Conservation (phyloP, 2,888 invertebrate species). For the Cremastinae sp. region DNA sequence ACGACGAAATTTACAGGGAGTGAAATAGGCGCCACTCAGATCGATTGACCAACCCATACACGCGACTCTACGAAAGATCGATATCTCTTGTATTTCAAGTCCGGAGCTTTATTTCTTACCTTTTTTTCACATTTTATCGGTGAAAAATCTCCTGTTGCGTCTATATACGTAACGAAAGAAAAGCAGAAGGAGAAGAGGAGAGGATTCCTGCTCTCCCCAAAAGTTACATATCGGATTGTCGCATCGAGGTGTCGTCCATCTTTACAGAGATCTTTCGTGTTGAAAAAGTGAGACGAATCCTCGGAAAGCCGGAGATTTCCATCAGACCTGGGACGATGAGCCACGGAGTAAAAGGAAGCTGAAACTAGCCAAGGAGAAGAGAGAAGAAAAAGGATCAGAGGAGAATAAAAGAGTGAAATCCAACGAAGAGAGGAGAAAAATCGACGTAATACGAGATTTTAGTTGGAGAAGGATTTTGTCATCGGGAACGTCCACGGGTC, state of each 20-base stretch:
- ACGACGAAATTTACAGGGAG: slow-evolving; percentile 21
- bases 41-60: slow-evolving; percentile 19
- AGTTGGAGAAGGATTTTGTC: slow-evolving; percentile 44
- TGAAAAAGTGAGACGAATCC: slow-evolving; percentile 11
- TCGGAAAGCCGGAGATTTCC: slow-evolving; percentile 34
- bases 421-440: slow-evolving; percentile 33
- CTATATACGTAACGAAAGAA: slow-evolving; percentile 5
- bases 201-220: slow-evolving; percentile 4
- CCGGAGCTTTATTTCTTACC: slow-evolving; percentile 9
- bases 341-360: background rate
- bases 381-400: slow-evolving; percentile 1
- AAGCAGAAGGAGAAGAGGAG: slow-evolving; percentile 5
- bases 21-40: slow-evolving; percentile 2
- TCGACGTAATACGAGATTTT: slow-evolving; percentile 32
- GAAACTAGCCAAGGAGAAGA: background rate
- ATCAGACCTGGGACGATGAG: slow-evolving; percentile 8
- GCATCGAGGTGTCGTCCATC: slow-evolving; percentile 29
- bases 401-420: slow-evolving; percentile 26
- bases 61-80: slow-evolving; percentile 31
- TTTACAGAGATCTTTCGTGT: slow-evolving; percentile 13
- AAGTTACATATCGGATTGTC: slow-evolving; percentile 9
- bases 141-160: slow-evolving; percentile 37
- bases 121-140: too few species aligned
- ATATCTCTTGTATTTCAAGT: slow-evolving; percentile 10
- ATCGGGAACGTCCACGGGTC: slow-evolving; percentile 27